Conservation (phyloP, 2,797 vertebrate species). For the Rhinogobio ventralis region DNA sequence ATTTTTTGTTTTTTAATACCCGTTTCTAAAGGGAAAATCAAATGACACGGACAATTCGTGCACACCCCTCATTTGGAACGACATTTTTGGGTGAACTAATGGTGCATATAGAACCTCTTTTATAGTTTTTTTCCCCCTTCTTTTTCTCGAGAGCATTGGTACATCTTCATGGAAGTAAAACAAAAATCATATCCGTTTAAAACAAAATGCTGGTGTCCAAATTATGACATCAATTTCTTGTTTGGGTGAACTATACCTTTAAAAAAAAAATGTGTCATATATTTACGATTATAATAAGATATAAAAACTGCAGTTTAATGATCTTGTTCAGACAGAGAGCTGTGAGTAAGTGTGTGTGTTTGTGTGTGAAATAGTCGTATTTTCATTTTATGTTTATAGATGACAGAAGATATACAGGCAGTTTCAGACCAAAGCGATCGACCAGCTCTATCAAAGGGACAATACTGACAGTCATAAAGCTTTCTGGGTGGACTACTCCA, state of each 20-base stretch:
- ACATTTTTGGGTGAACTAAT: no score
- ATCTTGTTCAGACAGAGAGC: not conserved
- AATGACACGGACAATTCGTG: no score
- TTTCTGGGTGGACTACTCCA: conserved; percentile 25
- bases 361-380: conserved; percentile 8
- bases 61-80: no score
- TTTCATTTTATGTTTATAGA: conserved; percentile 14
- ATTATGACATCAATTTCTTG: not conserved
- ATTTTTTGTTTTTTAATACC: no score
- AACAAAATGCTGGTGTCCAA: not conserved
- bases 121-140: not conserved
- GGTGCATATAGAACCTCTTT: no score
- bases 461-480: conserved; percentile 39
- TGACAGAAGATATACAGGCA: conserved; percentile 30
- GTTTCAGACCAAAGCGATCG: conserved; percentile 29
- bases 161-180: not conserved
- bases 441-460: conserved; percentile 29
- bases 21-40: no score
- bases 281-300: not conserved
- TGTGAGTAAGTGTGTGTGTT: not conserved
- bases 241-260: not conserved
- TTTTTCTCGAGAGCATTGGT: no score
- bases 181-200: not conserved
- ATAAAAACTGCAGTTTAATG: not conserved
- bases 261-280: no score